Base-by-base conservation (phyloP, 2,888 invertebrate species). In the Hemicrepidius hirtus region DNA sequence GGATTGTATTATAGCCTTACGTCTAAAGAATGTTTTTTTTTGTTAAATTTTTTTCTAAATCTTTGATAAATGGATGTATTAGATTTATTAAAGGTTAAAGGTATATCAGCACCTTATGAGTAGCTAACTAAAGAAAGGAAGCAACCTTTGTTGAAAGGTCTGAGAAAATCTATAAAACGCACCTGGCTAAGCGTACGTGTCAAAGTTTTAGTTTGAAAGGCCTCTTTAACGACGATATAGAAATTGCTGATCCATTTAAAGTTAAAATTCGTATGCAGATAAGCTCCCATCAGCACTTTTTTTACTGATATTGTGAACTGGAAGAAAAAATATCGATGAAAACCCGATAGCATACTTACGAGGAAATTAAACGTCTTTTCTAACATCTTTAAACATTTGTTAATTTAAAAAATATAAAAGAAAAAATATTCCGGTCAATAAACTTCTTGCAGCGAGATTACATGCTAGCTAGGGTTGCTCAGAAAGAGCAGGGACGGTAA, bases 161-260 rank as follows among this genome's bases (percentile, higher is more conserved):
- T 20, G 12, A 16, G 68, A 60, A 67, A 68, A 68, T 68, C 68
- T 37, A 68, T 68, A 68, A 60, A 68, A 60, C 60, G 50, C 68
- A 68, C 68, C 68, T 68, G 68, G 59, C 50, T 1, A 21, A 24
- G 68, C 68, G 68, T 68, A 50, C 68, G 68, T 68, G 68, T 68
- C 49, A 46, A 64, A 68, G 68, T 68, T 68, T 60, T 68, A 68
- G 49, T 46, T 59, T 59, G 37, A 68, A 68, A 68, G 28, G 68
- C 21, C n/a, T 59, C 60, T 68, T 63, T 63, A 63, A 63, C 41
- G 63, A 35, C 32, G 44, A 60, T 59, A 68, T 60, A 60, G 46
- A 60, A 68, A 68, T 68, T 68, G 44, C 68, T 59, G 46, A 68
- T 32, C 57, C 60, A 68, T 59, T 68, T 57, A 57, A 46, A 68